Evolutionary conservation across 2,797 vertebrate species (phyloP), one percentile per base, ranked within the genome.

Genomic region (Coilia nasus): DNA sequence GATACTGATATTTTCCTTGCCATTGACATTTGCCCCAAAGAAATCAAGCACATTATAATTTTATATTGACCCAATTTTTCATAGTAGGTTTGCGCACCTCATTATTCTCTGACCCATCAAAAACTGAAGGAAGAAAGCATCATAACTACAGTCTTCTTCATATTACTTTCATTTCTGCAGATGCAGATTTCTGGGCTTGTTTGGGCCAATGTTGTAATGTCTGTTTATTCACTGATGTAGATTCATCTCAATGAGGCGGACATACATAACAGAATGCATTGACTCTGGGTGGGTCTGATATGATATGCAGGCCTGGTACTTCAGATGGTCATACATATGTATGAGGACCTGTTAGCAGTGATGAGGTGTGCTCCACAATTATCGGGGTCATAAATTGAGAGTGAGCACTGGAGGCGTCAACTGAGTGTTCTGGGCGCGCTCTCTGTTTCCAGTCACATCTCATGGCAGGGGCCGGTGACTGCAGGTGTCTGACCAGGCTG

Each of bases 281-380:
- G 67, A 6, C 12, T 28, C 23, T 75, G 28, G 28, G 67, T 75
- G 67, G 28, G 28, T 47, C 78, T 31, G 35, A 44, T 81, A 23
- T 85, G 82, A 44, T 59, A 60, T 35, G 81, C 81, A 59, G 50
- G 57, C 78, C 2, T 50, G 35, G 78, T 62, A 14, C 31, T 47
- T 41, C 17, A n/a, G 35, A 14, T 21, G 71, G 56, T 59, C 67
- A 75, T 75, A 17, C 67, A 75, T 75, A 75, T 75, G 67, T 14
- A 75, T 75, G 67, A 75, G 28, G 62, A 19, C 67, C 67, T 75
- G 67, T 35, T 59, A 44, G 57, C 82, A 67, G 78, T 44, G 75
- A 78, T 44, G 46, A 78, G 21, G n/a, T 31, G 78, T 11, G 41
- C 56, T 41, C 28, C 17, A 12, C 35, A 64, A 60, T 81, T 25